Base-by-base conservation (phyloP, 2,888 invertebrate species). In the Podotricha telesiphe region DNA sequence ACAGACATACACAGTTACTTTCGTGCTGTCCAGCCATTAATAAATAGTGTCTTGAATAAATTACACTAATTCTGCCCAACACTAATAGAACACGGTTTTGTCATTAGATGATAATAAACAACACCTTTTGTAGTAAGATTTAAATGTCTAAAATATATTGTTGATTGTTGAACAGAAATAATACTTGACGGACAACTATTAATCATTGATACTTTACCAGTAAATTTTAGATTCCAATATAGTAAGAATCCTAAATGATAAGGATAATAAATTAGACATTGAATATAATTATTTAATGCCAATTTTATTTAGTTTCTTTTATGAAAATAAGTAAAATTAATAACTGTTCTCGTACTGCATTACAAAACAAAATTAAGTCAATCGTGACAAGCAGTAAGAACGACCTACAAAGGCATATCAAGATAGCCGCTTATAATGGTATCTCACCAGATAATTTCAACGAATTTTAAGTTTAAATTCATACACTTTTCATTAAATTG, bases 31-130 rank as follows among this genome's bases (percentile, higher is more conserved):
- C 28, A 28, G 28, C 6, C 6, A 4, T 28, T 4, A 28, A 28
- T 28, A 28, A 28, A 28, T 28, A 28, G 2, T 28, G 7, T 22
- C 42, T 22, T 22, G 47, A 19, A 61, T 37, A 34, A 37, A 55
- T 11, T n/a, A n/a, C 8, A 17, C 8, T 48, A 47, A 28, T 17
- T 47, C 11, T 28, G n/a, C 28, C n/a, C n/a, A 61, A 61, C 20
- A 53, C 37, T 56, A 45, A 51, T 34, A 61, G 45, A 47, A 59
- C 62, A 71, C 63, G 68, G 68, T 17, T 71, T 66, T 11, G 65
- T 68, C 71, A 71, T 63, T 66, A 68, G 65, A 51, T 58, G 20
- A 62, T 62, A 53, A 53, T 69, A 28, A 45, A 67, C 59, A 59
- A 40, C 28, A 28, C 59, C 7, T 61, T 53, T 59, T 34, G 58